Evolutionary conservation across 2,888 invertebrate species (phyloP), one percentile per base, ranked within the genome.

Genomic region (Monopis laevigella): DNA sequence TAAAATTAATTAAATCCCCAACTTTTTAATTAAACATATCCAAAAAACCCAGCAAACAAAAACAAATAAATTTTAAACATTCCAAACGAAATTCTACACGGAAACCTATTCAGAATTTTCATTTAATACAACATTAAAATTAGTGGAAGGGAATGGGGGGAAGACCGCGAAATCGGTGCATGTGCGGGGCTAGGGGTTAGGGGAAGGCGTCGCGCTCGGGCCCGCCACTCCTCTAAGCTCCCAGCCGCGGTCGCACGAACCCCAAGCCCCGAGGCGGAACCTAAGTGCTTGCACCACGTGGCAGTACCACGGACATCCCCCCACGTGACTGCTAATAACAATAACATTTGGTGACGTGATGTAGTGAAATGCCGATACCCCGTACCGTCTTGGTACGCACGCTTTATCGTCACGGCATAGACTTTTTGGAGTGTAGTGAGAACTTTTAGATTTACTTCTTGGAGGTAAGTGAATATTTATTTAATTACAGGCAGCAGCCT

Each of bases 221-320:
- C 32, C 30, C 43, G 45, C 35, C 71, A 73, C 74, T 75, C 68
- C 74, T 71, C 77, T 74, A 75, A 73, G 59, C 74, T 73, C 74
- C 71, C 72, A 71, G 78, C 74, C 77, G 73, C 67, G 75, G 73
- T 27, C 17, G 13, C 74, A 72, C 70, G 73, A 73, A 75, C 77
- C 75, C 75, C 78, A 69, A 75, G 74, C 74, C 58, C 59, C 59
- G 77, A 72, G 72, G 77, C 73, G 73, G 66, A 62, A 70, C 66
- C 67, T 67, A 67, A 71, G 65, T 66, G 59, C 57, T 36, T 36
- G 18, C 24, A 11, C 10, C 29, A 16, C 39, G 29, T 21, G 16
- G 21, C 36, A n/a, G 32, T 32, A 26, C 3, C 8, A 16, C 14
- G 40, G 28, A 21, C 39, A 17, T 28, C 21, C 17, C 18, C n/a